Percentiles rank a stretch among this genome's conserved stretches.
These are phyloP conservation scores for Drosophila yooni DNA, from an alignment of 2,888 invertebrate genomes.

Conservation along the genomic window DNA sequence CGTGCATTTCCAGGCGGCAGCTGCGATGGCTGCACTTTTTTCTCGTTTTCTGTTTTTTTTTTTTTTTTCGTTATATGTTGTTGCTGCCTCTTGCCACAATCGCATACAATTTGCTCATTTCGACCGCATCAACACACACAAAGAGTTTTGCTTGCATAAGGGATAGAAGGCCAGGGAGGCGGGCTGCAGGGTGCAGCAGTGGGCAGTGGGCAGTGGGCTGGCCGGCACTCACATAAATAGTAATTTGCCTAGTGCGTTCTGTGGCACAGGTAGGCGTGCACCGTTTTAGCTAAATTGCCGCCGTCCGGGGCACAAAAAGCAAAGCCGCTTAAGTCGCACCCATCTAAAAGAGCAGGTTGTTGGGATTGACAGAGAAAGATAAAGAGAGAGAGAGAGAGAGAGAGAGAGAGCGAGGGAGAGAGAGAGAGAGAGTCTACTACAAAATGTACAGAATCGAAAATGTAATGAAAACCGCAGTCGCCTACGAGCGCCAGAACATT, in stretches of 20 bases:
- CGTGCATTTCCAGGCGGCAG: slow-evolving; percentile 42
- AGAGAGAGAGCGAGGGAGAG: no score
- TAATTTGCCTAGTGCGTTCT: slow-evolving; percentile 78
- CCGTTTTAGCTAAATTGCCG: slow-evolving; percentile 79
- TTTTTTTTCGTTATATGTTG: slow-evolving; percentile 18
- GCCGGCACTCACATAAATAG: slow-evolving; percentile 75
- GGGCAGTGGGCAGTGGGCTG: slow-evolving; percentile 8
- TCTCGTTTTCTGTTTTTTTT: slow-evolving; percentile 13
- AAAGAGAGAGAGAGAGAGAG: background rate
- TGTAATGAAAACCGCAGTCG: slow-evolving; percentile 76
- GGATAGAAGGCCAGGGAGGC: background rate
- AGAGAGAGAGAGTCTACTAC: slow-evolving; percentile 33
- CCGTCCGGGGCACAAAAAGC: slow-evolving; percentile 66
- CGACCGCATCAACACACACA: slow-evolving; percentile 60
- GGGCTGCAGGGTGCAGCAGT: background rate
- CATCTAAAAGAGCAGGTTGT: slow-evolving; percentile 33
- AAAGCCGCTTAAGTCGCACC: slow-evolving; percentile 77
- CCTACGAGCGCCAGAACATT: slow-evolving; percentile 53
- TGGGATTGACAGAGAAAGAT: background rate
- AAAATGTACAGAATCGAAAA: slow-evolving; percentile 77
- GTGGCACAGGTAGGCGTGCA: slow-evolving; percentile 75
- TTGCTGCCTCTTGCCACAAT: slow-evolving; percentile 62
- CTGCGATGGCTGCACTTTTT: slow-evolving; percentile 36
- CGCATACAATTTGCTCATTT: slow-evolving; percentile 81
- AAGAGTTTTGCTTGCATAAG: slow-evolving; percentile 14